Conservation (phyloP, 2,113 vertebrate genomes). For the Pachycephala philippinensis region DNA sequence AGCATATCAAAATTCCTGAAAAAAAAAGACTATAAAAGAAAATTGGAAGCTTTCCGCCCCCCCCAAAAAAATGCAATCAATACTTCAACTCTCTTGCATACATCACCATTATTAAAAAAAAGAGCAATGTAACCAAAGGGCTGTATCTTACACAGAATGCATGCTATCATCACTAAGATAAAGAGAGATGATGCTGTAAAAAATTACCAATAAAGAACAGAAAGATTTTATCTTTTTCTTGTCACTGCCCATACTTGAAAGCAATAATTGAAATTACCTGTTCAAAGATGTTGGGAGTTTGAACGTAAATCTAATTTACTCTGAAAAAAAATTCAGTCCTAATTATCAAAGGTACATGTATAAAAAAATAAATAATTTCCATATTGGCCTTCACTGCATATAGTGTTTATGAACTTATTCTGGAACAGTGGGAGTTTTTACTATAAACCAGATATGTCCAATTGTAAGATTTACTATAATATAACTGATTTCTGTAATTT, state of each 20-base stretch:
- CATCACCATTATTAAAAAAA: not conserved
- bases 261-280: not conserved
- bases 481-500: not conserved
- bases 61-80: not conserved
- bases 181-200: not conserved
- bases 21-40: not conserved
- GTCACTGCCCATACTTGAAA: not conserved
- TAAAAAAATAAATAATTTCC: not conserved
- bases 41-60: not conserved
- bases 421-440: accelerated
- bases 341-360: not conserved
- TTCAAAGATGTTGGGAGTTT: not conserved
- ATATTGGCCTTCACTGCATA: not conserved
- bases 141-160: not conserved
- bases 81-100: not conserved
- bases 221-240: not conserved
- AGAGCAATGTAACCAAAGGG: not conserved
- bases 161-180: not conserved
- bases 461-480: not conserved
- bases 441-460: not conserved
- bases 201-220: not conserved
- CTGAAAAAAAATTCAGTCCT: not conserved
- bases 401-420: not conserved
- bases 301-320: not conserved
- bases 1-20: not conserved